Base-by-base conservation (phyloP, 1,140 invertebrate species). In the Drepana arcuata region DNA sequence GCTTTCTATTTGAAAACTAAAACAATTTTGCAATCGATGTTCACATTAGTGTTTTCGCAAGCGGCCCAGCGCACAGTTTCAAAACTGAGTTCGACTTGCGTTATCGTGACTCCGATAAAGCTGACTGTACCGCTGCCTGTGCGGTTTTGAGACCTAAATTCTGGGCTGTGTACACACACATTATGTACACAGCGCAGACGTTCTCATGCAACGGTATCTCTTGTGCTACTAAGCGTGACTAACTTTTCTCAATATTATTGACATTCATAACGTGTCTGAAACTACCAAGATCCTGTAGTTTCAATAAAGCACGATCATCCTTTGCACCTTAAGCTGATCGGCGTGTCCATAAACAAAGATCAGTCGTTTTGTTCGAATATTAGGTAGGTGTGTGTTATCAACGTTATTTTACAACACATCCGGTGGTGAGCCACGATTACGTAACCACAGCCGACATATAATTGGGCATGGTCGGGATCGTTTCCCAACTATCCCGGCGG, bases 21-120 rank as follows among this genome's bases (percentile, higher is more conserved):
- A 78, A 78, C 73, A 78, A 82, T 82, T 82, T 82, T 71, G 78
- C 78, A 79, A 82, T 63, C 71, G 71, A 79, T 79, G 73, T 71
- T 78, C 74, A 79, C 72, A 79, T 82, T 82, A 75, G 71, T 55
- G 65, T 82, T 82, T 79, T 79, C 77, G 74, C 78, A 79, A 82
- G 74, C 71, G 58, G 70, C 72, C 72, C 70, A 75, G 64, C 65
- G 69, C 66, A 61, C 60, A 61, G 67, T 79, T 82, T 82, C 78
- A 77, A 82, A 79, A 79, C 66, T 43, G 42, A 56, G 69, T 71
- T 71, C 68, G 59, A 70, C 70, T 75, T 75, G 65, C 71, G 73
- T 79, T 82, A 82, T 82, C 77, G 73, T 59, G 33, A 38, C 65
- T 69, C 65, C 68, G 77, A 77, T 78, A 78, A 78, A 78, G 57